Evolutionary conservation across 2,113 vertebrate species (phyloP).

Genomic region (Eudorcas thomsonii): DNA sequence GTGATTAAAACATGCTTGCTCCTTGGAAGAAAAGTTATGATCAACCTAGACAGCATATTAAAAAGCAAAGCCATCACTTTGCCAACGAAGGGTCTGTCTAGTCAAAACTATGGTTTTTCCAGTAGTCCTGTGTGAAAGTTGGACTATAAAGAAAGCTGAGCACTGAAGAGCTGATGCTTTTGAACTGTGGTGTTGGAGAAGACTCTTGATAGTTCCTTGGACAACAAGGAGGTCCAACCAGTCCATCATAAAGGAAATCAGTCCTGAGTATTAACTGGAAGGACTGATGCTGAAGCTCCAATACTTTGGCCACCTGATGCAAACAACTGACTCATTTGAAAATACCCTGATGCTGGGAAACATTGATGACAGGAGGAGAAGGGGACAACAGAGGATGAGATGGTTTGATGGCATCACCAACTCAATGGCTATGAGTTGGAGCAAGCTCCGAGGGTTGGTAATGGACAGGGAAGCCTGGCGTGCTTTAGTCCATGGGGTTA

Average conservation of each 20-base stretch:
- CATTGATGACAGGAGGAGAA: neutral
- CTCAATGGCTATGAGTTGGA: neutral
- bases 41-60: neutral
- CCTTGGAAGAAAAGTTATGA: neutral
- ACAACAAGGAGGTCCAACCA: neutral
- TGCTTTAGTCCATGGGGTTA: neutral
- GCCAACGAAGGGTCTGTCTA: neutral
- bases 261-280: neutral
- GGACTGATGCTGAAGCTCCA: neutral
- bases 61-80: neutral
- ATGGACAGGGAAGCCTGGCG: neutral
- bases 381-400: neutral
- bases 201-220: neutral
- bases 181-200: neutral
- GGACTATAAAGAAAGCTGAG: neutral
- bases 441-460: fast-evolving
- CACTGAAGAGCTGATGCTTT: neutral
- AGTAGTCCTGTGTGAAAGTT: neutral
- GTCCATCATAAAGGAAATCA: neutral
- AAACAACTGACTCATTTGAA: neutral
- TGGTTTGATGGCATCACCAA: neutral
- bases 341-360: neutral
- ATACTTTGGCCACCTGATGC: neutral
- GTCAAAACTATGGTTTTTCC: neutral
- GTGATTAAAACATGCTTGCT: neutral